Percentiles rank a stretch among this genome's conserved stretches.
phyloP scores from a whole-genome alignment of 2,888 invertebrate genomes.

The Cephus runcator region DNA sequence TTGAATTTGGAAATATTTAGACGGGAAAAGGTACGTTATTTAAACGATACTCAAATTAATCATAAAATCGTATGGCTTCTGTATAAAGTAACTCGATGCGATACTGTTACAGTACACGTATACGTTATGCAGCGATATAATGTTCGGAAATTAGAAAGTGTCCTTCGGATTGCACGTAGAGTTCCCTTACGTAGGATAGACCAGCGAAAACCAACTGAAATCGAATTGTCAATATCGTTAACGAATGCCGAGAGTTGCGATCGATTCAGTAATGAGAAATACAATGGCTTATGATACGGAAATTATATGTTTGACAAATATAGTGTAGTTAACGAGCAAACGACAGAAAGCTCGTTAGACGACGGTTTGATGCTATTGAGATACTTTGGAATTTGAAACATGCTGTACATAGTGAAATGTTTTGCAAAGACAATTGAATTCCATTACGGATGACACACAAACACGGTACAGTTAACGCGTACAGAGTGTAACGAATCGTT shows the following conservation, averaged over 20 bases:
- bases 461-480: neutral
- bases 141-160: slow-evolving; percentile 4
- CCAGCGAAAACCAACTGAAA: neutral
- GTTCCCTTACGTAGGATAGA: neutral
- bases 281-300: neutral
- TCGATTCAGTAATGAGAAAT: neutral
- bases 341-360: neutral
- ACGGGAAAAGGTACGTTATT: neutral
- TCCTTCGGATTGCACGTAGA: neutral
- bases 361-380: neutral
- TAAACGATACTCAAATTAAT: neutral
- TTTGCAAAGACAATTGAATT: neutral
- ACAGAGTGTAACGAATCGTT: neutral
- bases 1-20: neutral
- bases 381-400: neutral
- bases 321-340: neutral
- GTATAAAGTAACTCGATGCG: neutral
- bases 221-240: neutral
- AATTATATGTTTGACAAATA: neutral
- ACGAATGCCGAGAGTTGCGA: neutral
- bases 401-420: neutral
- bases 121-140: neutral
- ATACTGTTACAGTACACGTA: neutral
- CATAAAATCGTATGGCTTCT: neutral
- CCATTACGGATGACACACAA: neutral